Evolutionary conservation across 1,140 invertebrate genomes (phyloP).

Genomic region (Notospermus geniculatus): DNA sequence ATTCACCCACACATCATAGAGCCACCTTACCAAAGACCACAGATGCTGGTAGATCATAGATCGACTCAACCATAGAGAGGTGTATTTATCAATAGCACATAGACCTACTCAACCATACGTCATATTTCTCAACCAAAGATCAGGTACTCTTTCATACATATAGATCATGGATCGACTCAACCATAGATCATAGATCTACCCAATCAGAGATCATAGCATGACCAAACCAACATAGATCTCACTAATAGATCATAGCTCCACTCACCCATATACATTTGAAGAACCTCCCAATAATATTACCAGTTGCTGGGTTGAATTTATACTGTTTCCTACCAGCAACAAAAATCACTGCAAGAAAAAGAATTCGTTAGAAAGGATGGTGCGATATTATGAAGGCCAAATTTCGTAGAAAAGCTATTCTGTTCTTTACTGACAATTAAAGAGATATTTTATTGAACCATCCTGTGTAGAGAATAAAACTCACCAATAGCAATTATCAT

Average conservation of each 20-base stretch:
- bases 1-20: no score
- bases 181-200: no score
- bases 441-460: neutral
- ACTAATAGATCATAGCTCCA: constrained; percentile 32
- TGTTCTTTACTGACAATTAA: neutral
- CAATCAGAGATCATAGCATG: constrained; percentile 26
- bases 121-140: no score
- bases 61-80: no score
- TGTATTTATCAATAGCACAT: no score
- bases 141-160: no score
- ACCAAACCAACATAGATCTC: constrained; percentile 23
- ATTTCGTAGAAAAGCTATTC: neutral
- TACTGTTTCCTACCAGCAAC: constrained; percentile 74
- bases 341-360: constrained; percentile 73
- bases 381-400: no score
- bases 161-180: no score
- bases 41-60: no score
- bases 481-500: constrained; percentile 46
- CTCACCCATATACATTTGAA: constrained; percentile 76
- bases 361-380: neutral
- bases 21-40: no score
- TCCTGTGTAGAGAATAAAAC: constrained; percentile 16
- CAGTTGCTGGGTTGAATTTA: constrained; percentile 72
- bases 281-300: constrained; percentile 79
- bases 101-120: no score